Evolutionary conservation across 2,113 vertebrate species (phyloP), one percentile per base, ranked within the genome.

Genomic region (Ardeotis arabs): DNA sequence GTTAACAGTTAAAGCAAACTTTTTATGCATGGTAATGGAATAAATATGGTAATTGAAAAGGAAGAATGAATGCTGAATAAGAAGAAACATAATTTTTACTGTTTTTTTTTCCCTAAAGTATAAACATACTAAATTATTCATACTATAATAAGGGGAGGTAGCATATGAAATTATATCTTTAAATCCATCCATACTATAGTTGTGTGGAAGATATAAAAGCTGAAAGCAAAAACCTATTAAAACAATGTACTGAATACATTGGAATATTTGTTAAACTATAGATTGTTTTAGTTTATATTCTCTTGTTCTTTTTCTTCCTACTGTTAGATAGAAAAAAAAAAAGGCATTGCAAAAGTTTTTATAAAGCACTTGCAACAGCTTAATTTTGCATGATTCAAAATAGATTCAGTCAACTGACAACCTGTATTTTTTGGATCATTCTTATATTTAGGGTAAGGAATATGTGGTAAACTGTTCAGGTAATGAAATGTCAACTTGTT

Each of bases 91-190:
- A 67, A n/a, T 87, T 93, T 85, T 90, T 83, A 50, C 19, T 8
- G 12, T 0, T 62, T 55, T 69, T 66, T 67, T 58, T 20, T 1
- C 19, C 29, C n/a, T 22, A 19, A 93, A 52, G 47, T 70, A 78
- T 81, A 74, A 87, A 41, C 53, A 60, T 70, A 64, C 45, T 94
- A 77, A 96, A 95, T 96, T 82, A 95, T 86, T 90, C 52, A 92
- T 53, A 58, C 9, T 73, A 53, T 67, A 83, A 77, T 69, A 90
- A 78, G 50, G 33, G 45, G 39, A 83, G 24, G 28, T 88, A 83
- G 35, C 76, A 15, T 81, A 64, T 73, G 35, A 64, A 92, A 85
- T 93, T 62, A 13, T 76, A 60, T 55, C 59, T 59, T 41, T 41
- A 41, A 81, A 95, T 96, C 66, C 19, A 23, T 73, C 64, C 44